A percentile compares a stretch with the other conserved stretches of the same genome.
Evolutionary conservation across 2,113 vertebrate species (phyloP).

Genomic region (Pholis gunnellus): DNA sequence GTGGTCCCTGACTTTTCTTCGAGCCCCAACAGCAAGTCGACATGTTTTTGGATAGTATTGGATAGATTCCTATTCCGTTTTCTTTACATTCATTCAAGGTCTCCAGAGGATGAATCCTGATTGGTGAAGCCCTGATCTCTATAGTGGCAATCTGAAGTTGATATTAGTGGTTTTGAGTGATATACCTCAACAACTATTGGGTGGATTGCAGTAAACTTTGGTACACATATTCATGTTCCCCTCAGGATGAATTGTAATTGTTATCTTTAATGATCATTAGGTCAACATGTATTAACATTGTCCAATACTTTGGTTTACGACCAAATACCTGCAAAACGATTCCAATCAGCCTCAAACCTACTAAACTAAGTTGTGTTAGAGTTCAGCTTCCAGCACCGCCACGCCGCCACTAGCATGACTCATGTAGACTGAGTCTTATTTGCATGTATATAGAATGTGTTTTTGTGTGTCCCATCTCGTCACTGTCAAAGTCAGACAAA

Average conservation of each 20-base stretch:
- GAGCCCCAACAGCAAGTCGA: background rate
- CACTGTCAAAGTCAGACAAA: slow-evolving; percentile 27
- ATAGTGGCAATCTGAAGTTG: background rate
- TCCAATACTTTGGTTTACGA: background rate
- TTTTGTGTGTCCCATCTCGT: slow-evolving; percentile 14
- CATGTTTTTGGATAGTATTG: background rate
- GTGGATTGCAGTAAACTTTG: background rate
- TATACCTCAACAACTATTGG: background rate
- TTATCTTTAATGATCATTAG: background rate
- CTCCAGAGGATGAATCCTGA: background rate
- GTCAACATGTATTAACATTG: background rate
- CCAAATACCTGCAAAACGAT: background rate
- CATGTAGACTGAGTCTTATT: background rate
- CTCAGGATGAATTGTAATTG: background rate
- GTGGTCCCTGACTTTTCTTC: background rate
- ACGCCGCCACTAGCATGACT: background rate
- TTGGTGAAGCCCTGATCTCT: background rate
- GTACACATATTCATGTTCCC: too few species aligned
- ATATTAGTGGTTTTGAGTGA: background rate
- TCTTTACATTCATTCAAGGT: background rate
- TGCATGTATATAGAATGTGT: slow-evolving; percentile 7
- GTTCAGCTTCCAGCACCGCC: background rate
- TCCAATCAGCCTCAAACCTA: background rate
- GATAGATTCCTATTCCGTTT: background rate
- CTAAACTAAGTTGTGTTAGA: background rate